A percentile compares a stretch with the other conserved stretches of the same genome.
phyloP scores from a whole-genome alignment of 1,140 invertebrate species.

The Cyrtorhinus lividipennis region DNA sequence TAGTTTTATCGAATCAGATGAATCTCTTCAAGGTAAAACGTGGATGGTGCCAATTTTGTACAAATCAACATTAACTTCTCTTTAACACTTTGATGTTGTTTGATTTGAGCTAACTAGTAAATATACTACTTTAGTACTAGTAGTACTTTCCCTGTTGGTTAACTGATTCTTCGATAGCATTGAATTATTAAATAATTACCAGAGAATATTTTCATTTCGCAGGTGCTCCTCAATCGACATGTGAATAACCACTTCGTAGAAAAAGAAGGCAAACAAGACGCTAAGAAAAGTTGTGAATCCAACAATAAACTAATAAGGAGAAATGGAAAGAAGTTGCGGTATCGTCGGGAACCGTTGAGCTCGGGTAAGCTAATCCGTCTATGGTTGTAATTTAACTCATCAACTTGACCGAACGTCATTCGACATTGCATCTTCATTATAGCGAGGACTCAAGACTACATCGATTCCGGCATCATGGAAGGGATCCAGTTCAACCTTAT shows the following conservation, averaged over 20 bases:
- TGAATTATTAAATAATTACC: no score
- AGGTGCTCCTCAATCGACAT: slow-evolving; percentile 76
- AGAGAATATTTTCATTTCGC: slow-evolving; percentile 30
- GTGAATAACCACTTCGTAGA: slow-evolving; percentile 84
- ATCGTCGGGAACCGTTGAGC: slow-evolving; percentile 56
- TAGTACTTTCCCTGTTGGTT: no score
- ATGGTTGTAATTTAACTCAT: no score
- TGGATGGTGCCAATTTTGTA: no score
- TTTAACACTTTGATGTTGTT: no score
- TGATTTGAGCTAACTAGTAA: no score
- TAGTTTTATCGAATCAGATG: no score
- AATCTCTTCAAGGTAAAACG: no score
- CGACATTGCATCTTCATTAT: slow-evolving; percentile 33
- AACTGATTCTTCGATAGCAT: no score
- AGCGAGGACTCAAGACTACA: slow-evolving; percentile 75
- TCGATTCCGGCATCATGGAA: slow-evolving; percentile 77
- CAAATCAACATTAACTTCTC: no score
- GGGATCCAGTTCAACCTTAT: slow-evolving; percentile 56
- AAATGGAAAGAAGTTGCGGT: slow-evolving; percentile 70
- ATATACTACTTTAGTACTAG: no score
- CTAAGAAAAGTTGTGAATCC: slow-evolving; percentile 49
- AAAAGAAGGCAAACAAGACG: slow-evolving; percentile 38
- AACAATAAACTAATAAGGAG: slow-evolving; percentile 61
- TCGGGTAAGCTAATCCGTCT: background rate
- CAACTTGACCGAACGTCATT: no score